phyloP scores from a whole-genome alignment of 1,140 invertebrate genomes.

The Drosophila novamexicana region DNA sequence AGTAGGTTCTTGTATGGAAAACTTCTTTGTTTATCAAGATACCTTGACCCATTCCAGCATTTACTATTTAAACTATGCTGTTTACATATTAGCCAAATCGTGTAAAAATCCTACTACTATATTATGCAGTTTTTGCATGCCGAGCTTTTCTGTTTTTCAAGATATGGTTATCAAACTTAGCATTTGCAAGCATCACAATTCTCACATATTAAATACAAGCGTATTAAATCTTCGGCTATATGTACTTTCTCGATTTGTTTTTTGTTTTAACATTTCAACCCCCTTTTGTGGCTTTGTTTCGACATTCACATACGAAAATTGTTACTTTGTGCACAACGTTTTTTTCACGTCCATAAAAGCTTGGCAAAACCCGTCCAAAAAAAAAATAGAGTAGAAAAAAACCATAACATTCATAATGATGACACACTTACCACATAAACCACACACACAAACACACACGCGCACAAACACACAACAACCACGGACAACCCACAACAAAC shows the following conservation, averaged over 20 bases:
- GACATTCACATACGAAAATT: background rate
- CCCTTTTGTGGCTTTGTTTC: background rate
- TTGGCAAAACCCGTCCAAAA: conserved; percentile 33
- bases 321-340: background rate
- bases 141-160: no score
- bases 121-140: no score
- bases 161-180: no score
- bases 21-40: no score
- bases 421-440: conserved; percentile 81
- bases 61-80: no score
- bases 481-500: conserved; percentile 32
- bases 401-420: conserved; percentile 72
- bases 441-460: conserved; percentile 57
- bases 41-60: no score
- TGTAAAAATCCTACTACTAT: no score
- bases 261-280: background rate
- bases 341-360: conserved; percentile 1
- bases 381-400: conserved; percentile 45
- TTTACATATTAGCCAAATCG: no score
- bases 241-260: background rate
- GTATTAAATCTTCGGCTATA: no score
- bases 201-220: no score
- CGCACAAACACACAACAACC: conserved; percentile 24
- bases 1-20: no score
- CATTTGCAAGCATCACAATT: no score